Evolutionary conservation across 92 coral and sea anemone species (phyloP).

Genomic region (Palythoa grandis): DNA sequence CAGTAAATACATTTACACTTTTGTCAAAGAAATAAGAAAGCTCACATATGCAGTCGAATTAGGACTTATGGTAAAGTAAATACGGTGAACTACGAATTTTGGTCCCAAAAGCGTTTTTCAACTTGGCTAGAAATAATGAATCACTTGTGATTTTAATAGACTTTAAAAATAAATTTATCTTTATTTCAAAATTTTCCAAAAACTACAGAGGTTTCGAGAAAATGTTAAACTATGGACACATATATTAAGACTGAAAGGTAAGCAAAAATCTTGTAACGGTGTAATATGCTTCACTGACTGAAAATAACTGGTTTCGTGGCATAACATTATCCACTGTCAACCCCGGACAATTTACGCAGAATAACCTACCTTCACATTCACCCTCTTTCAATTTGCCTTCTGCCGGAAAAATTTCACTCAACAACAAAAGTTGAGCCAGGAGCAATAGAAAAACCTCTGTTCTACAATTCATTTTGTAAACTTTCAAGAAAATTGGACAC

Average conservation of each 20-base stretch:
- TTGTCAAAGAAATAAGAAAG: no score
- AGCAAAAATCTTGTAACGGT: not conserved
- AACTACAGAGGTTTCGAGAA: not conserved
- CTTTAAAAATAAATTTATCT: not conserved
- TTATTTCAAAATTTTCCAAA: not conserved
- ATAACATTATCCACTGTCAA: conserved; percentile 12
- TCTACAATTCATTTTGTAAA: conserved; percentile 26
- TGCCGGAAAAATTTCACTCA: conserved; percentile 60
- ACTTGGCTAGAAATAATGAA: not conserved
- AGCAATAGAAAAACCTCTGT: conserved; percentile 68
- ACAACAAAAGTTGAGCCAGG: conserved; percentile 61
- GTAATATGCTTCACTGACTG: not conserved
- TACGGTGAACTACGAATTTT: not conserved
- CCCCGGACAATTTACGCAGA: not conserved
- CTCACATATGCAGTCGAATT: no score
- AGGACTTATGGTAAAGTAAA: no score
- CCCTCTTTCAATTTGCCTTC: conserved; percentile 82
- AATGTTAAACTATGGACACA: not conserved
- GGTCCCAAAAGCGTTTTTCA: not conserved
- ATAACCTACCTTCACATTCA: conserved; percentile 87
- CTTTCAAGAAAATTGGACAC: not conserved
- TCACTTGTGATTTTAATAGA: not conserved
- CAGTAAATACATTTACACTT: no score
- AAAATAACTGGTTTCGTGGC: not conserved
- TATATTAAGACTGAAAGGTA: not conserved